These are phyloP conservation scores for Mellivora capensis DNA, from an alignment of 2,113 vertebrate species.

Conservation along the genomic window DNA sequence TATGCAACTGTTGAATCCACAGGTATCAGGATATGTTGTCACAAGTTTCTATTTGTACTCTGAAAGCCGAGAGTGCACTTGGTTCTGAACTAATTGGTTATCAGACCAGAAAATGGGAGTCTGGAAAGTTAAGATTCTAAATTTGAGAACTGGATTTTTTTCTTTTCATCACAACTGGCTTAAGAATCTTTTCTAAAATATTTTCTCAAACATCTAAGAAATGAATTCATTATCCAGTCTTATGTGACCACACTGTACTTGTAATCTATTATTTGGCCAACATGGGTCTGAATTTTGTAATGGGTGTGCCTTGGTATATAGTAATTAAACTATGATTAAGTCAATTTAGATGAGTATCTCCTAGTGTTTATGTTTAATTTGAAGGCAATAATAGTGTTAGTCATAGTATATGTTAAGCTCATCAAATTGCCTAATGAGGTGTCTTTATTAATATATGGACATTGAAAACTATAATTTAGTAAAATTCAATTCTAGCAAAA, in stretches of 20 bases:
- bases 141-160: not conserved
- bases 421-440: slow-evolving; percentile 47
- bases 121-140: not conserved
- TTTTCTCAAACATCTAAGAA: slow-evolving; percentile 11
- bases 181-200: slow-evolving; percentile 24
- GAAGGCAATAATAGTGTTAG: slow-evolving; percentile 44
- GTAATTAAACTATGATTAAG: slow-evolving; percentile 70
- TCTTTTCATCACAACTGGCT: not conserved
- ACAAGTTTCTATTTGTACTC: not conserved
- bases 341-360: slow-evolving; percentile 65
- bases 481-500: slow-evolving; percentile 26
- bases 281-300: slow-evolving; percentile 50
- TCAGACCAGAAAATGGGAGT: not conserved
- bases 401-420: slow-evolving; percentile 37
- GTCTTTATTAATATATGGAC: slow-evolving; percentile 39
- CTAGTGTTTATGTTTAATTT: slow-evolving; percentile 52
- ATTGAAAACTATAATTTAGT: slow-evolving; percentile 53
- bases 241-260: not conserved
- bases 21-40: not conserved
- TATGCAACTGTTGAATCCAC: not conserved
- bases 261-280: slow-evolving; percentile 38
- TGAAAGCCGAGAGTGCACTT: not conserved
- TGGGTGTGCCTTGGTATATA: slow-evolving; percentile 37
- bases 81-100: not conserved
- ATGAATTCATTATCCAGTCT: not conserved